A percentile compares a stretch with the other conserved stretches of the same genome.
Conservation (phyloP, 2,888 invertebrate species). For the Pyralis farinalis region DNA sequence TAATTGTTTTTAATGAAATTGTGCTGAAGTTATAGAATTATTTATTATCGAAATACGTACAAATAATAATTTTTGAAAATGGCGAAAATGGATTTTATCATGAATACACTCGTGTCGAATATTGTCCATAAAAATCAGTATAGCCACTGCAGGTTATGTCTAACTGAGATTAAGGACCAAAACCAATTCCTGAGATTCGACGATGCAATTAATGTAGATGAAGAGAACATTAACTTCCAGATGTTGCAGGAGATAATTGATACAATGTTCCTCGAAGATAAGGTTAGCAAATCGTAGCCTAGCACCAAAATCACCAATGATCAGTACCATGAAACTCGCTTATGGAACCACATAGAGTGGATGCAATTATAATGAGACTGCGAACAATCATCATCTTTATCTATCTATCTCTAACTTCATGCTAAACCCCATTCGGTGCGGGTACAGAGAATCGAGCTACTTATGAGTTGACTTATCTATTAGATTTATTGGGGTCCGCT, state of each 20-base stretch:
- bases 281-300: too few relatives aligned
- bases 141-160: constrained; percentile 70
- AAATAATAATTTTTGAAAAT: constrained; percentile 26
- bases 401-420: too few relatives aligned
- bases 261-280: constrained; percentile 38
- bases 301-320: too few relatives aligned
- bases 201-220: constrained; percentile 42
- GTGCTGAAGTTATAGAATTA: too few relatives aligned
- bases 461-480: background rate
- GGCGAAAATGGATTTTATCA: constrained; percentile 32
- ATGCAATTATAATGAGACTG: background rate
- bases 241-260: constrained; percentile 37
- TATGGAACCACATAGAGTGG: background rate
- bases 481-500: too few relatives aligned
- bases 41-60: too few relatives aligned
- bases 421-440: background rate
- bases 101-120: constrained; percentile 42
- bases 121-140: constrained; percentile 49
- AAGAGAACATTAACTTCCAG: constrained; percentile 23
- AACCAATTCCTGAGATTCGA: constrained; percentile 46
- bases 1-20: too few relatives aligned
- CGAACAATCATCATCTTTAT: background rate
- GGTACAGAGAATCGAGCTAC: background rate
- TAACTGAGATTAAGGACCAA: constrained; percentile 39
- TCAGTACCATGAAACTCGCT: too few relatives aligned